Percentiles rank a stretch among this genome's conserved stretches.
These are phyloP conservation scores for Geococcyx californianus DNA, from an alignment of 2,113 vertebrate species.

Conservation along the genomic window DNA sequence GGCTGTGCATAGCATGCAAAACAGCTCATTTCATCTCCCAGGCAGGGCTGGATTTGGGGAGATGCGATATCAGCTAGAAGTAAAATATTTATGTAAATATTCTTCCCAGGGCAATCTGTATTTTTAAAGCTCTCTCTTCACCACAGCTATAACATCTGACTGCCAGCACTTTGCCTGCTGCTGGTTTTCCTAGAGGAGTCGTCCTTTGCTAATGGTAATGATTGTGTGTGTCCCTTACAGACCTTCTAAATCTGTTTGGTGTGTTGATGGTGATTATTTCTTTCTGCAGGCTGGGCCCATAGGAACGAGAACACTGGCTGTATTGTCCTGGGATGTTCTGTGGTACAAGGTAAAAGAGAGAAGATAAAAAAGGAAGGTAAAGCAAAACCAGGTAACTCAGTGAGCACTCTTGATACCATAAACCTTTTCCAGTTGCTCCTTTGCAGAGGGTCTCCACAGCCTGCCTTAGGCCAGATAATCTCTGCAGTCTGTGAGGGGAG, in stretches of 20 bases:
- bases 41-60: neutral
- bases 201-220: neutral
- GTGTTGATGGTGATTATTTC: neutral
- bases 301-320: neutral
- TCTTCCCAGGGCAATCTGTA: neutral
- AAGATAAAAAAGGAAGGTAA: neutral
- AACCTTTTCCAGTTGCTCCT: neutral
- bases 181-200: neutral
- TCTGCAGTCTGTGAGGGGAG: neutral
- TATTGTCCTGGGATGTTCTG: neutral
- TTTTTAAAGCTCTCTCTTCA: neutral
- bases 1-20: neutral
- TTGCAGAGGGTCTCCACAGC: neutral
- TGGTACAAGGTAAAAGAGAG: neutral
- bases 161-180: neutral
- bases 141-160: neutral
- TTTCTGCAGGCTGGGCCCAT: neutral
- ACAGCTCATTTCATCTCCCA: neutral
- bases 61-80: neutral
- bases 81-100: slow-evolving; percentile 44
- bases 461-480: neutral
- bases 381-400: neutral
- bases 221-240: neutral
- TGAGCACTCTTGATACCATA: neutral
- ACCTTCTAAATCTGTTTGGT: neutral